phyloP scores from a whole-genome alignment of 2,888 invertebrate species.

The Empis livida region DNA sequence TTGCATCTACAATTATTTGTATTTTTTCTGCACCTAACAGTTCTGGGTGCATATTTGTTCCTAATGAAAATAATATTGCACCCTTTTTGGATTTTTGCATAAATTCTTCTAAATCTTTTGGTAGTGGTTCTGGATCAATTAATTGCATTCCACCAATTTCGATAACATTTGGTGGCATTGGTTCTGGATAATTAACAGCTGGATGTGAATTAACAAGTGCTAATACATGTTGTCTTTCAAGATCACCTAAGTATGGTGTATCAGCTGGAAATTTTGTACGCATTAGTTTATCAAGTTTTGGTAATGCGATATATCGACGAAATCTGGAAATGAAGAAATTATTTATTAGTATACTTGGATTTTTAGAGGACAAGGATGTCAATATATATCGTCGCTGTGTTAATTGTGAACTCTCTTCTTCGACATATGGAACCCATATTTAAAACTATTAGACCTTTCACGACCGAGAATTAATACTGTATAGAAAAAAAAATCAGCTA shows the following conservation, averaged over 20 bases:
- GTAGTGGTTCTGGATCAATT: conserved; percentile 18
- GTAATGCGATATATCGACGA: conserved; percentile 12
- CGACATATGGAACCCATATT: too few relatives aligned
- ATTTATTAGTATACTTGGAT: too few relatives aligned
- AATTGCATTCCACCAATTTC: conserved; percentile 32
- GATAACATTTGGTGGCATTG: conserved; percentile 28
- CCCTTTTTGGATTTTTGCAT: conserved; percentile 23
- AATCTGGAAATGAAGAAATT: conserved; percentile 10
- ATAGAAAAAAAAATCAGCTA: too few relatives aligned
- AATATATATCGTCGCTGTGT: too few relatives aligned
- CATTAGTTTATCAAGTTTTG: conserved; percentile 15
- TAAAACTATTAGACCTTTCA: too few relatives aligned
- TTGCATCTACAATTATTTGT: conserved; percentile 18
- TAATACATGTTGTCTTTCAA: conserved; percentile 18
- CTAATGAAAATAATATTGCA: conserved; percentile 27
- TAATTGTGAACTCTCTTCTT: too few relatives aligned
- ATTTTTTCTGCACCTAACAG: conserved; percentile 12
- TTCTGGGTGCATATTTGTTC: conserved; percentile 21
- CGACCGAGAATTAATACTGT: too few relatives aligned
- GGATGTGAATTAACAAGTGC: conserved; percentile 28
- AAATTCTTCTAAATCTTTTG: conserved; percentile 19
- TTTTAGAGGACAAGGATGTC: too few relatives aligned
- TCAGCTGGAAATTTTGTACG: conserved; percentile 12
- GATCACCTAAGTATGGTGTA: conserved; percentile 13
- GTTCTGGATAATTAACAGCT: conserved; percentile 23